A percentile compares a stretch with the other conserved stretches of the same genome.
Conservation (phyloP, 2,888 invertebrate genomes). For the Conomelus anceps region DNA sequence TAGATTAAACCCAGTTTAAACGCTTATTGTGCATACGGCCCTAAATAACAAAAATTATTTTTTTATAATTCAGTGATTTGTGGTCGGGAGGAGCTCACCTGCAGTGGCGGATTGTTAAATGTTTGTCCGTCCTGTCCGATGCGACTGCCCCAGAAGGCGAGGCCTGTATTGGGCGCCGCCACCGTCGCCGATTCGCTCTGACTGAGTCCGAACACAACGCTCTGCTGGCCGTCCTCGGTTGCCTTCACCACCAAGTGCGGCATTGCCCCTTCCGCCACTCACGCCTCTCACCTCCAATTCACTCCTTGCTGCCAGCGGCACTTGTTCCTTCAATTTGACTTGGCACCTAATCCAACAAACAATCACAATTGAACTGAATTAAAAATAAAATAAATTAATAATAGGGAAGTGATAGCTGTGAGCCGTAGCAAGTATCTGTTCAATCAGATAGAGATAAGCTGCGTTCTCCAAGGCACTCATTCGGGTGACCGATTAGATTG, state of each 20-base stretch:
- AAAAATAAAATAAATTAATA: too few species aligned
- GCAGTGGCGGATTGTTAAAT: constrained; percentile 32
- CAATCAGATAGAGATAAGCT: too few species aligned
- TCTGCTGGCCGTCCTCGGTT: constrained; percentile 33
- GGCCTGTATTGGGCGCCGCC: neutral
- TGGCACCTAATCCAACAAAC: neutral
- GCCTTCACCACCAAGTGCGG: constrained; percentile 37
- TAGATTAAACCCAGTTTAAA: too few species aligned
- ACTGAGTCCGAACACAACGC: constrained; percentile 35
- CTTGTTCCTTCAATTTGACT: neutral
- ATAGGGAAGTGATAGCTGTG: too few species aligned
- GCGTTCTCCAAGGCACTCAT: too few species aligned
- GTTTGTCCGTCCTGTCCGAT: constrained; percentile 36
- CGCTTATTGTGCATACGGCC: too few species aligned
- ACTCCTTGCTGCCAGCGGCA: neutral
- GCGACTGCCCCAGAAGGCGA: constrained; percentile 32
- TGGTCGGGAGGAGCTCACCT: constrained; percentile 21
- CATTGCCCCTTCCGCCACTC: constrained; percentile 27
- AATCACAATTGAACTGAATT: neutral
- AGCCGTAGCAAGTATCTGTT: too few species aligned
- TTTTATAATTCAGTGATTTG: too few species aligned
- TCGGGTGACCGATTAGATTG: too few species aligned
- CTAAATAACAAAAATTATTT: too few species aligned
- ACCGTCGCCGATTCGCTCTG: constrained; percentile 30
- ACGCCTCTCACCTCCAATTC: neutral